Conservation (phyloP, 2,888 invertebrate species). For the Nomada goodeniana region DNA sequence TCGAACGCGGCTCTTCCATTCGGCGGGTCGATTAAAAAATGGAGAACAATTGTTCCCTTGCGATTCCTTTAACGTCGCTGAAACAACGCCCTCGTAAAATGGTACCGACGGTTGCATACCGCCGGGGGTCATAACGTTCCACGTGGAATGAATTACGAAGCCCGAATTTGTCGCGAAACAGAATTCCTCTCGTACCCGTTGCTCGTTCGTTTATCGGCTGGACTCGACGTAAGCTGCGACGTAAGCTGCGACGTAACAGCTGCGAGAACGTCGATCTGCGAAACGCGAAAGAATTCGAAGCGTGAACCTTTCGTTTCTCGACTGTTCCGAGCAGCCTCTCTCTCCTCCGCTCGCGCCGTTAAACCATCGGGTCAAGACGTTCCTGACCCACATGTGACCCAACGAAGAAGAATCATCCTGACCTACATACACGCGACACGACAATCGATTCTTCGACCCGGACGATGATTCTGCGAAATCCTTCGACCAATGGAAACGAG, state of each 20-base stretch:
- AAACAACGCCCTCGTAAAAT: accelerated
- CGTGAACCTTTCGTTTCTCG: not conserved
- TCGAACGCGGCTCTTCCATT: constrained; percentile 21
- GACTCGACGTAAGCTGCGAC: too few species aligned
- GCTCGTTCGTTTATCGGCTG: too few species aligned
- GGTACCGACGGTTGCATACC: too few species aligned
- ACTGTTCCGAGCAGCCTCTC: not conserved
- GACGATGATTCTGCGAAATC: not conserved
- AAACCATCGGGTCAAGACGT: constrained; percentile 9
- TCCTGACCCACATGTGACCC: constrained; percentile 14
- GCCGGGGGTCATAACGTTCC: too few species aligned
- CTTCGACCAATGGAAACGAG: not conserved
- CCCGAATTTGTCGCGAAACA: too few species aligned
- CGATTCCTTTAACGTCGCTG: not conserved
- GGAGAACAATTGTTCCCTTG: not conserved
- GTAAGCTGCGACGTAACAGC: too few species aligned
- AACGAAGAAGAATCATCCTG: constrained; percentile 19
- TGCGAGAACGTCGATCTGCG: too few species aligned
- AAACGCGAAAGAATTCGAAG: not conserved
- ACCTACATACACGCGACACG: not conserved
- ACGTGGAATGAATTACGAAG: too few species aligned
- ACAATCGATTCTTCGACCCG: not conserved
- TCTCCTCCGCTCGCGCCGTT: not conserved
- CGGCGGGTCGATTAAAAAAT: not conserved
- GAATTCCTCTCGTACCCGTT: too few species aligned